Percentiles rank a stretch among this genome's conserved stretches.
Evolutionary conservation across 2,113 vertebrate species (phyloP).

Genomic region (Petromus typicus): DNA sequence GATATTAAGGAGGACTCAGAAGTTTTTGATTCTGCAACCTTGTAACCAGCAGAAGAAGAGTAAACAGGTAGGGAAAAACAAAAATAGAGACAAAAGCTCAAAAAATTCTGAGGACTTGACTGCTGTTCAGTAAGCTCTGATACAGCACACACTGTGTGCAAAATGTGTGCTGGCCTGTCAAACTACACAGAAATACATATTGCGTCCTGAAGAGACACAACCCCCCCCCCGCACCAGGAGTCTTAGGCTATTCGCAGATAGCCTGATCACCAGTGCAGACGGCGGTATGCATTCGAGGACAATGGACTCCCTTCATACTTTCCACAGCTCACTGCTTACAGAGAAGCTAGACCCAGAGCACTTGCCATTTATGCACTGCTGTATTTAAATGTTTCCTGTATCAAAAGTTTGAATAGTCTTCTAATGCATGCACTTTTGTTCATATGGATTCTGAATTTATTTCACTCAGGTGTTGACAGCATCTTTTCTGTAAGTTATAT

Average conservation of each 20-base stretch:
- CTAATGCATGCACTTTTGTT: not conserved
- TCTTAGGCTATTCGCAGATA: accelerated
- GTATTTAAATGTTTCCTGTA: not conserved
- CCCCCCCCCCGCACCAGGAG: too few species aligned
- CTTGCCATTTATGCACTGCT: not conserved
- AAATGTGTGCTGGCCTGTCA: not conserved
- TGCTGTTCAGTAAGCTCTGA: not conserved
- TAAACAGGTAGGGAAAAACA: not conserved
- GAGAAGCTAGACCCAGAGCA: not conserved
- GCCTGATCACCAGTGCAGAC: too few species aligned
- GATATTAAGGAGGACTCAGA: not conserved
- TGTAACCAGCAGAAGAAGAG: not conserved
- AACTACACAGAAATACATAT: not conserved
- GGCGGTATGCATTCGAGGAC: too few species aligned
- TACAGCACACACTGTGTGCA: not conserved
- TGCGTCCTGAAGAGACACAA: accelerated
- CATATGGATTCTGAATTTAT: not conserved
- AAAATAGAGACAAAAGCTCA: not conserved
- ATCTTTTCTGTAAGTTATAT: not conserved
- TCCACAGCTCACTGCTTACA: not conserved
- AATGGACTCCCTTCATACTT: accelerated
- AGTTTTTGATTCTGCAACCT: not conserved
- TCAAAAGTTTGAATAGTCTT: not conserved
- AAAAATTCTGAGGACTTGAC: not conserved
- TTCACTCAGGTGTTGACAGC: not conserved